Evolutionary conservation across 2,888 invertebrate species (phyloP), one percentile per base, ranked within the genome.

Genomic region (Diloba caeruleocephala): DNA sequence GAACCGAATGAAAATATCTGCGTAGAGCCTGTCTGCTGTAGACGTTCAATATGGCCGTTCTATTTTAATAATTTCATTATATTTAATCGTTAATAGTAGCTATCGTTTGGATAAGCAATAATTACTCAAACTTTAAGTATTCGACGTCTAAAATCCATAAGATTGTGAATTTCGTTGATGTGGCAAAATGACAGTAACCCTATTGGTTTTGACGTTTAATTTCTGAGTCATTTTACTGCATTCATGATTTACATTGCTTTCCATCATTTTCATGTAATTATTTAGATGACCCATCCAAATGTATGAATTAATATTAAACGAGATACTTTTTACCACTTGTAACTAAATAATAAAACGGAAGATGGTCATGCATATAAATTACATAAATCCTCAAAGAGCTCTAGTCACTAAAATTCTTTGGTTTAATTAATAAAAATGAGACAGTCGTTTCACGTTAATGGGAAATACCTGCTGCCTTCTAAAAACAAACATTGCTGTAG

Each of bases 1-100:
- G 31, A 48, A 41, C 32, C 12, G 28, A 46, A 51, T 42, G 37
- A 38, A 65, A 58, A 49, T 64, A 61, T 54, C 45, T 55, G 55
- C 52, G 50, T 43, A 55, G 45, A 72, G 44, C 54, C 61, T 74
- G 71, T 76, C 76, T 78, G 72, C 76, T 77, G 74, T 77, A 79
- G 73, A 76, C 75, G 90, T 90, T 91, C 92, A 93, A 93, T 92
- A 93, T 93, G 92, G 92, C 92, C 92, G 92, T 90, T 90, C 88
- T 74, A 71, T 71, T 72, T 52, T 55, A 82, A 68, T 85, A 84
- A 80, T 85, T 80, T 66, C 57, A n/a, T n/a, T 37, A 37, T 56
- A 31, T 72, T 70, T 74, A 74, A 71, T 75, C 72, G 46, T 56
- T 41, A 61, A 17, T 48, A 57, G 42, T 28, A 58, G 39, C 25